Conservation (phyloP, 2,113 vertebrate species). For the Paedocypris sp. region DNA sequence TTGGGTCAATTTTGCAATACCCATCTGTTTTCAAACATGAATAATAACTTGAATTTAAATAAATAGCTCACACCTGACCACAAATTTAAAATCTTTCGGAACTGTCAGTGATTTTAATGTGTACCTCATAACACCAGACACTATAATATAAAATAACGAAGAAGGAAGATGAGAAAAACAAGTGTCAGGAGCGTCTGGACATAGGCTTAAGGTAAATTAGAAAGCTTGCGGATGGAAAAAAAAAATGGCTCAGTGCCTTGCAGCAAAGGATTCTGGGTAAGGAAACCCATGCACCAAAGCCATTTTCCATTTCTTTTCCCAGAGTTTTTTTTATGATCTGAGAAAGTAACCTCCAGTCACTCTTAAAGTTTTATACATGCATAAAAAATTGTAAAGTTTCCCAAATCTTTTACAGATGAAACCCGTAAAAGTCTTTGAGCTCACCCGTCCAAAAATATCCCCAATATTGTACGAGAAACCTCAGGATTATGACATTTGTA, state of each 20-base stretch:
- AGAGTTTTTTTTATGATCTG: constrained; percentile 43
- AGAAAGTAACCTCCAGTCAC: constrained; percentile 52
- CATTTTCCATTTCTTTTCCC: constrained; percentile 48
- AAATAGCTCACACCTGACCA: constrained; percentile 13
- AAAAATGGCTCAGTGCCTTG: constrained; percentile 36
- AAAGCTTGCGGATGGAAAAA: constrained; percentile 13
- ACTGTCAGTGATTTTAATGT: constrained; percentile 1
- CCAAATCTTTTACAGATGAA: constrained; percentile 61
- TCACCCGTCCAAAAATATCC: constrained; percentile 26
- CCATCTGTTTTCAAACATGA: constrained; percentile 3
- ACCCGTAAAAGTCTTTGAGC: constrained; percentile 39
- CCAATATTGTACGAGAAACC: constrained; percentile 4
- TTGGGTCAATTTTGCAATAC: no score
- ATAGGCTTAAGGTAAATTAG: constrained; percentile 17
- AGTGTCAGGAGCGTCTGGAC: background rate
- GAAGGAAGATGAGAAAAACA: background rate
- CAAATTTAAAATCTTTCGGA: constrained; percentile 2
- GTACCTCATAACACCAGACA: background rate
- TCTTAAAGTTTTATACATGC: constrained; percentile 48
- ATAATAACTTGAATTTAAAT: no score
- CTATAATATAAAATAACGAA: background rate
- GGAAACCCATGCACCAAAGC: constrained; percentile 53
- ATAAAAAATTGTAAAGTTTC: constrained; percentile 58
- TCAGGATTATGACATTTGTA: constrained; percentile 32
- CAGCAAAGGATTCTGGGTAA: constrained; percentile 37